Base-by-base conservation (phyloP, 2,797 vertebrate species). In the Urocyon cinereoargenteus region DNA sequence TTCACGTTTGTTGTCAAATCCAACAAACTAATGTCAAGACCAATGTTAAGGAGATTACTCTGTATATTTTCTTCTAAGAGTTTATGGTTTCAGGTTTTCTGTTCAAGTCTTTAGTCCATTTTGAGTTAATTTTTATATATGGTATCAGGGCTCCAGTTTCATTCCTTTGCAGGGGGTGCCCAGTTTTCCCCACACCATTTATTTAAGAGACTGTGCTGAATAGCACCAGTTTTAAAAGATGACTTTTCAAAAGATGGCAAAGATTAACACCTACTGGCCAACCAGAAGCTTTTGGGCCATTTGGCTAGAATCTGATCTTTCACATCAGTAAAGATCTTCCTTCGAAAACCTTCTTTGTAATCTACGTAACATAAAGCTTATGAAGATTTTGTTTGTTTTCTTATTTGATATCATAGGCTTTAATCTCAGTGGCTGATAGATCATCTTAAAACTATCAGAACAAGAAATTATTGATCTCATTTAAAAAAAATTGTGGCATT, bases 381-480 rank as follows among this genome's bases (percentile, higher is more conserved):
- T 79, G 93, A 62, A 95, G 2, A 55, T 57, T 57, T 55, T 36
- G 15, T 55, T 57, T 57, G 51, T 75, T 90, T 85, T 89, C 53
- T 51, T 6, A 66, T 22, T 70, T 93, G 14, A 5, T 64, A 19
- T 77, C 19, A 28, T 24, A 36, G 15, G 9, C 21, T 85, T 95
- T 93, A 93, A 96, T 86, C 26, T 94, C 18, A 68, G 26, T 70
- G 70, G 6, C 36, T 91, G 4, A 5, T 87, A 90, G 24, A 18
- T 28, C 55, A 64, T 83, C 28, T 75, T 88, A 55, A 78, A 84
- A 86, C 10, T 31, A 94, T 95, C 0, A 0, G 51, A 97, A 53
- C 12, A 94, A 70, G 3, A 0, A 95, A 96, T 97, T 86, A 40
- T 40, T 96, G 59, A 85, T 96, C 22, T 90, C 96, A 96, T 96